Evolutionary conservation across 2,888 invertebrate species (phyloP), one percentile per base, ranked within the genome.

Genomic region (Agonum fuliginosum): DNA sequence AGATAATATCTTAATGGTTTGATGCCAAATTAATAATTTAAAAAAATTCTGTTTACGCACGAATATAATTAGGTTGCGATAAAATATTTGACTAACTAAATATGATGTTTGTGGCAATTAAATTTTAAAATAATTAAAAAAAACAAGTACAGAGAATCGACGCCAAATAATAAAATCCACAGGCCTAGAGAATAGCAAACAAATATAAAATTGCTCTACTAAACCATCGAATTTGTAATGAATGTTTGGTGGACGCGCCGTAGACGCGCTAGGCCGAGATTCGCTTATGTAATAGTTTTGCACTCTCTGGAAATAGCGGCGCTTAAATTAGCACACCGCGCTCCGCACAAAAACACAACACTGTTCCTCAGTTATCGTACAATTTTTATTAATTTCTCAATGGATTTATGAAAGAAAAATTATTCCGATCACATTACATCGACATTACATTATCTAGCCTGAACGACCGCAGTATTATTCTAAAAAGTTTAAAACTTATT

Each of bases 241-340:
- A 24, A 22, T n/a, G 17, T 22, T 58, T 17, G 17, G 58, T 58
- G 14, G 19, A 2, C 46, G 46, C 17, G 46, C 2, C 46, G 46
- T 17, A n/a, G n/a, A n/a, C n/a, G 37, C 37, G 37, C 37, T 37
- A 19, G 54, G 20, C 20, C 19, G 4, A 54, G 8, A 14, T 43
- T n/a, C n/a, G n/a, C n/a, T 69, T 69, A 69, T 24, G 69, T 69
- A 69, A 62, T 62, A 69, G 14, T 41, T 69, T 69, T 69, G 46
- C 41, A 69, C 43, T 22, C 27, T 69, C 69, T 69, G 69, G 69
- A 69, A 69, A 69, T 69, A 69, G 69, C 46, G 43, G 5, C 17
- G 69, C 69, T 69, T 12, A 24, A 69, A 43, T 69, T 69, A 69
- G 69, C 69, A 12, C 43, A 69, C 58, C 12, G 34, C 58, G 30